A percentile compares a stretch with the other conserved stretches of the same genome.
Conservation (phyloP, 2,888 invertebrate species). For the Epicampocera succincta region DNA sequence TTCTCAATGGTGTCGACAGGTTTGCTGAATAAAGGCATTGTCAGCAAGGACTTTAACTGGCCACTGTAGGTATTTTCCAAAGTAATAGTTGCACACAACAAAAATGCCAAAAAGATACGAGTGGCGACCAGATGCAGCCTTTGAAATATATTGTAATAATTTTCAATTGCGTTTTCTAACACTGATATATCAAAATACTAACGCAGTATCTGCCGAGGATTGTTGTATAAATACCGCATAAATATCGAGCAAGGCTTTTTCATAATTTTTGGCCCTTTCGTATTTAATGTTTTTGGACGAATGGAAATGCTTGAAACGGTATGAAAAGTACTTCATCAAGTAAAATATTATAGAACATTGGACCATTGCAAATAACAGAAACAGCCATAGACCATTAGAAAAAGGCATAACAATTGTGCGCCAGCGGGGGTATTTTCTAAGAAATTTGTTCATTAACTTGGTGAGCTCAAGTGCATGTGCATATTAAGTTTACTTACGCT, state of each 20-base stretch:
- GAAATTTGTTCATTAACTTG: background rate
- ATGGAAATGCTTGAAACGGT: slow-evolving; percentile 51
- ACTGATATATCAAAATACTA: background rate
- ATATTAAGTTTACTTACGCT: slow-evolving; percentile 72
- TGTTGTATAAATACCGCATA: slow-evolving; percentile 80
- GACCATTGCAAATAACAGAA: slow-evolving; percentile 73
- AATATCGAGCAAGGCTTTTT: slow-evolving; percentile 75
- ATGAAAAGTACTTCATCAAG: slow-evolving; percentile 72
- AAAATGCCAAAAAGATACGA: slow-evolving; percentile 76
- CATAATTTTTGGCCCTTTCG: slow-evolving; percentile 61
- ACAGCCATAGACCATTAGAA: slow-evolving; percentile 74
- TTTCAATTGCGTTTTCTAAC: background rate
- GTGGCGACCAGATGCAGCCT: slow-evolving; percentile 75
- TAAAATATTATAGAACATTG: slow-evolving; percentile 75
- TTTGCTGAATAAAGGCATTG: slow-evolving; percentile 76
- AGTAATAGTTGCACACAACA: slow-evolving; percentile 78
- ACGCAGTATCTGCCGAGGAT: slow-evolving; percentile 76
- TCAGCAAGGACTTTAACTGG: slow-evolving; percentile 78
- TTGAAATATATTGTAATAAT: background rate
- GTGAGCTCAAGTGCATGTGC: background rate
- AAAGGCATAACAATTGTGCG: slow-evolving; percentile 78
- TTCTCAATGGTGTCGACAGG: slow-evolving; percentile 78
- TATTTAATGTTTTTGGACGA: slow-evolving; percentile 24
- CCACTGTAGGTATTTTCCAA: slow-evolving; percentile 80
- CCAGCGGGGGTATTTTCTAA: slow-evolving; percentile 77